Base-by-base conservation (phyloP, 2,888 invertebrate genomes). In the Dyspetes luteomarginatus region DNA sequence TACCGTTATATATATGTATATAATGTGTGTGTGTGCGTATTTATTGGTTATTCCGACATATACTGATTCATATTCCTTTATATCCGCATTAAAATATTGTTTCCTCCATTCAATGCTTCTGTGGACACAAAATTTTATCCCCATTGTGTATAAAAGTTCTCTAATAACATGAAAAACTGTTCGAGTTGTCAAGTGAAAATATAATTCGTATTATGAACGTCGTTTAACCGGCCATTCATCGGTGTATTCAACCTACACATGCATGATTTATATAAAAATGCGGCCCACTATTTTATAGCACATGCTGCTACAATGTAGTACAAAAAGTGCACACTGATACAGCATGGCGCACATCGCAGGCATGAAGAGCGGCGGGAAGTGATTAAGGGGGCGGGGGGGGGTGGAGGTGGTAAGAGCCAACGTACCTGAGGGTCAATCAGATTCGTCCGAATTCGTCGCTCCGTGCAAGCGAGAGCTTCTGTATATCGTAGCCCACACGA, bases 351-450 rank as follows among this genome's bases (percentile, higher is more conserved):
- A 65, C 28, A 45, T n/a, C 43, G n/a, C 15, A 19, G 43, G 43
- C 5, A 15, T 17, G 5, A 24, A 7, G 43, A n/a, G 30, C 41
- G 15, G 67, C 4, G 43, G 62, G 36, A 7, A 15, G 26, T 26
- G 24, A 45, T 3, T 9, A 26, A 4, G 2, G 64, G 41, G 17
- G 43, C 19, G 28, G n/a, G 36, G 19, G 26, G 36, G 67, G 4
- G 55, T 7, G 48, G 19, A 9, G 15, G 50, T 22, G 60, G 43
- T 50, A 12, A 36, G 4, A 48, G 83, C 43, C 86, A 88, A 92
- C 92, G 90, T 92, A 93, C 92, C 93, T 93, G 91, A 81, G 85
- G 92, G 92, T 93, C 93, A 93, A 93, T 93, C 93, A 93, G 89
- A 88, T 89, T 89, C 90, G 91, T 91, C 92, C 92, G 92, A 92